Base-by-base conservation (phyloP, 2,797 vertebrate genomes). In the Micropoecilia bifurca region DNA sequence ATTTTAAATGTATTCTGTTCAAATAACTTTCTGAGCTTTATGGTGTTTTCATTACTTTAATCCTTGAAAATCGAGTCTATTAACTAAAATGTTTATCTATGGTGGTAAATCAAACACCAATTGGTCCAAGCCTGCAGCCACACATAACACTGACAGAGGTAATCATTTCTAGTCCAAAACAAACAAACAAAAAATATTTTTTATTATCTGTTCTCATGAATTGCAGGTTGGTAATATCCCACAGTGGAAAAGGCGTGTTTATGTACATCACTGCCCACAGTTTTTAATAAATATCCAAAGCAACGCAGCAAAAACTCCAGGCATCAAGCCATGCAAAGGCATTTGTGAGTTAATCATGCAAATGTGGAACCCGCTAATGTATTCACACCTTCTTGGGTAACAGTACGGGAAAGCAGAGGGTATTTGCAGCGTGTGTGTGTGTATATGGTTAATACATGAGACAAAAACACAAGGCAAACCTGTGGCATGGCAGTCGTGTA, bases 251-350 rank as follows among this genome's bases (percentile, higher is more conserved):
- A 85, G 71, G 71, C 36, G 53, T 47, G 4, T 73, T 81, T 45
- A 46, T 88, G 53, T 61, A n/a, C 61, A 79, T 59, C n/a, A 76
- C 9, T 33, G 82, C 84, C 85, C 84, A 71, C 73, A 59, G 69
- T 45, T 71, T 74, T 73, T 75, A 86, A 73, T 83, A 79, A 78
- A 80, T 72, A 72, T 73, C 82, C 81, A 59, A 43, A 86, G 90
- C 89, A 73, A 91, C 93, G 92, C 90, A 90, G 87, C 87, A 89
- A 91, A 90, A 86, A 59, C 46, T 86, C 71, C 79, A 78, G 79
- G 74, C 87, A 87, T 84, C 81, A 83, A 90, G 92, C 91, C 93
- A 94, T 93, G 93, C 93, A 91, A 85, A 81, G 43, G 80, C 81
- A 86, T 92, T 79, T 85, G 82, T 80, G 76, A 90, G 89, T 82